Conservation (phyloP, 2,113 vertebrate genomes). For the Mustelus asterias region DNA sequence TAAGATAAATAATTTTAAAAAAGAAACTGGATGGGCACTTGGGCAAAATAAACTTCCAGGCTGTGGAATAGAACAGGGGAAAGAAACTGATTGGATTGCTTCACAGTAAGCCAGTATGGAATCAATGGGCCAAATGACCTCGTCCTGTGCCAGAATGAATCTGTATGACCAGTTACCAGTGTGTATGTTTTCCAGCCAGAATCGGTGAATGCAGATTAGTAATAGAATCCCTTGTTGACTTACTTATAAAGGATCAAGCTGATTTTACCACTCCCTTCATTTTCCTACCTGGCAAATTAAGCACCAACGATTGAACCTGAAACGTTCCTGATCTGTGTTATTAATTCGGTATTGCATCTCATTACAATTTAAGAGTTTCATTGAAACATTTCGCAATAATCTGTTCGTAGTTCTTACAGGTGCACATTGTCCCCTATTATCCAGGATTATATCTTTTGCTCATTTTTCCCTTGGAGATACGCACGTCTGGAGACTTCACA, state of each 20-base stretch:
- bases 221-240: not conserved
- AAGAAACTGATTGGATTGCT: too few relatives aligned
- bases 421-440: not conserved
- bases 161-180: too few relatives aligned
- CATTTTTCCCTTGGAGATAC: not conserved
- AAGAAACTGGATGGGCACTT: too few relatives aligned
- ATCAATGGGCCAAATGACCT: too few relatives aligned
- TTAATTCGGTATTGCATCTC: too few relatives aligned
- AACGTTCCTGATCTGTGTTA: not conserved
- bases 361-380: too few relatives aligned
- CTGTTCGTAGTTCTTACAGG: not conserved
- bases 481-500: not conserved
- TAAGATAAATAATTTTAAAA: too few relatives aligned
- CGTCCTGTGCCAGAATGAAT: too few relatives aligned
- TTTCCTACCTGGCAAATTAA: not conserved
- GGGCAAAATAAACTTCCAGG: too few relatives aligned
- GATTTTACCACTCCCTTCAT: not conserved
- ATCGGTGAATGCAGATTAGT: not conserved
- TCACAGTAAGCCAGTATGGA: too few relatives aligned
- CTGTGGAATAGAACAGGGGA: too few relatives aligned
- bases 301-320: not conserved
- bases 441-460: not conserved
- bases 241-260: not conserved
- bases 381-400: too few relatives aligned
- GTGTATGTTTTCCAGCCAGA: not conserved